Evolutionary conservation across 2,888 invertebrate species (phyloP).

Genomic region (Endomychus coccineus): DNA sequence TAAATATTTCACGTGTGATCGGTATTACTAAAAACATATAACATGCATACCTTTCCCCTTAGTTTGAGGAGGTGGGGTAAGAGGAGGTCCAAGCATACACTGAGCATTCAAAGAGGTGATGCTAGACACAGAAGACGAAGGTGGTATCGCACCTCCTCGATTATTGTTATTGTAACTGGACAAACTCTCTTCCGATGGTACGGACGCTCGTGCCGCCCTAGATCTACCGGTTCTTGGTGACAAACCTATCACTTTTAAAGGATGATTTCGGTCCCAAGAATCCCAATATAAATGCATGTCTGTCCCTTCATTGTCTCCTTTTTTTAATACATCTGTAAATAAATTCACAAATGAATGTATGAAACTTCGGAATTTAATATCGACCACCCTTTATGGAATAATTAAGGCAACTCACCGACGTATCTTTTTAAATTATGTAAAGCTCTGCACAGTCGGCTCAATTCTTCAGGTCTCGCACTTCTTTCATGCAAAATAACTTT

Average conservation of each 20-base stretch:
- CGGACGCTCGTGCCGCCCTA: constrained; percentile 48
- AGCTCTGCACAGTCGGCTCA: constrained; percentile 72
- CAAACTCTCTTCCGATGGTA: constrained; percentile 54
- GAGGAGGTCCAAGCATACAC: constrained; percentile 27
- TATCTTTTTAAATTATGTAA: constrained; percentile 80
- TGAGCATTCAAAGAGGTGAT: constrained; percentile 43
- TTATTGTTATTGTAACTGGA: constrained; percentile 42
- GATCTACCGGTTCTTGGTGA: constrained; percentile 47
- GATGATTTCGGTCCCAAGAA: constrained; percentile 76
- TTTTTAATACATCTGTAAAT: constrained; percentile 51
- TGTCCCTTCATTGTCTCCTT: constrained; percentile 49
- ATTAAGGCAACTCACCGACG: constrained; percentile 53
- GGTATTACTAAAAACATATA: constrained; percentile 8
- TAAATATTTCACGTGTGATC: too few relatives aligned
- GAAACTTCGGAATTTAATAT: background rate
- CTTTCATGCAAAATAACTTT: constrained; percentile 60
- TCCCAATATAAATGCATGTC: constrained; percentile 83
- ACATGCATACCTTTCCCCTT: constrained; percentile 41
- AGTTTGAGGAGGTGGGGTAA: constrained; percentile 38
- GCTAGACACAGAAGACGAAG: constrained; percentile 49
- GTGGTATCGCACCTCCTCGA: constrained; percentile 41
- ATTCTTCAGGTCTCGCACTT: constrained; percentile 70
- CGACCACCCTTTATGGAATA: background rate
- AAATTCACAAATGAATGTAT: background rate
- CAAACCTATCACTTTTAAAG: constrained; percentile 43